Evolutionary conservation across 2,797 vertebrate genomes (phyloP).

Genomic region (Hyperoplus immaculatus): DNA sequence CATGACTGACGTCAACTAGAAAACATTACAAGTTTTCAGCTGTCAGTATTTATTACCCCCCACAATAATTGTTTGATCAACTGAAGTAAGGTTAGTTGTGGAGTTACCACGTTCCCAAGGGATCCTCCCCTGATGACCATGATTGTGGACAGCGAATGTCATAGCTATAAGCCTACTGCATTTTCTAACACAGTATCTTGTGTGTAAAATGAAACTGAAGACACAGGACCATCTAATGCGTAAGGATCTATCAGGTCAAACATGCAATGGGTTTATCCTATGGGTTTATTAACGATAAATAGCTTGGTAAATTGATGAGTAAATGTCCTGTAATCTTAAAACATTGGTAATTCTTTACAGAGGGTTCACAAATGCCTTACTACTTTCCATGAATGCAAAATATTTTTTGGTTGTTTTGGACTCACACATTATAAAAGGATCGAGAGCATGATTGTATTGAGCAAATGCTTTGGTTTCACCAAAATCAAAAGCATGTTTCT

Average conservation of each 20-base stretch:
- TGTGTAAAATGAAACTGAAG: not conserved
- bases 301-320: not conserved
- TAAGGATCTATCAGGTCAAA: not conserved
- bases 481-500: too few relatives aligned
- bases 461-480: not conserved
- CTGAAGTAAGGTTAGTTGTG: not conserved
- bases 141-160: not conserved
- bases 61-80: not conserved
- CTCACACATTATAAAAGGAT: not conserved
- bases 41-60: not conserved
- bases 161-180: not conserved
- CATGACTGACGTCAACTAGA: constrained; percentile 3
- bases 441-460: not conserved
- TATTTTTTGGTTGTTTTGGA: not conserved
- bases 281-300: not conserved
- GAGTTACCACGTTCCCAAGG: not conserved
- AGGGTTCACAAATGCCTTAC: not conserved
- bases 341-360: too few relatives aligned
- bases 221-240: too few relatives aligned
- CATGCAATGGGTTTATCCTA: too few relatives aligned
- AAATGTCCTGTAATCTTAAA: not conserved
- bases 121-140: not conserved
- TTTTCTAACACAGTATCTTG: not conserved
- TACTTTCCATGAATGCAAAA: too few relatives aligned
- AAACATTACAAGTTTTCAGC: constrained; percentile 1